phyloP scores from a whole-genome alignment of 2,797 vertebrate genomes.

The Chelmon rostratus region DNA sequence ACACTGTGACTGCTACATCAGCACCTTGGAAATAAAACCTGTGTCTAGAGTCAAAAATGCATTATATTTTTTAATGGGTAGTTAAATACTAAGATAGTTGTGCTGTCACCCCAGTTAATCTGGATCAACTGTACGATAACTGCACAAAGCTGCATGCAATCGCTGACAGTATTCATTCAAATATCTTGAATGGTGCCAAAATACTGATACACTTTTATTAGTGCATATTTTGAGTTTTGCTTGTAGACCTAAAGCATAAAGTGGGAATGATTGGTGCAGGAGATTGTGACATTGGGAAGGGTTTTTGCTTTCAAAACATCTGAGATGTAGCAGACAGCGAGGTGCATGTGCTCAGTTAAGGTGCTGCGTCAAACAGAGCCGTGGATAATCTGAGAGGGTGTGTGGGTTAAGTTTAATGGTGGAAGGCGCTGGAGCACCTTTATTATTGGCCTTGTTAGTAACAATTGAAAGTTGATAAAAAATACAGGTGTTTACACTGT shows the following conservation, averaged over 20 bases:
- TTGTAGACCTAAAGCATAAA: not conserved
- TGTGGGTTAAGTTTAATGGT: not conserved
- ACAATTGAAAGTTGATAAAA: not conserved
- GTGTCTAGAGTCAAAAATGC: not conserved
- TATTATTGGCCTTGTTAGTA: not conserved
- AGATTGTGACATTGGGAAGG: not conserved
- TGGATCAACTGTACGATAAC: not conserved
- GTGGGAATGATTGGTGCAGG: not conserved
- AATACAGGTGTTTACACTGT: not conserved
- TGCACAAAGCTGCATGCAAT: not conserved
- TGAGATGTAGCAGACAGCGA: not conserved
- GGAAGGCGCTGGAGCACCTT: not conserved
- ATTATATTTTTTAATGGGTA: not conserved
- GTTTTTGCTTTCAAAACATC: no score
- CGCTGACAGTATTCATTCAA: not conserved
- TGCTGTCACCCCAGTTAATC: not conserved
- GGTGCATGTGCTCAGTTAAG: not conserved
- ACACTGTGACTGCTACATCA: not conserved
- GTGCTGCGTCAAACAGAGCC: not conserved
- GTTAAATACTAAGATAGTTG: not conserved
- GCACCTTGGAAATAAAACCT: not conserved
- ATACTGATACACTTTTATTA: no score
- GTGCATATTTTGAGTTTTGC: not conserved
- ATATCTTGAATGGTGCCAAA: not conserved
- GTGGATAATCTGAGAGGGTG: not conserved